phyloP scores from a whole-genome alignment of 2,888 invertebrate species.

The Argynnis bischoffii region DNA sequence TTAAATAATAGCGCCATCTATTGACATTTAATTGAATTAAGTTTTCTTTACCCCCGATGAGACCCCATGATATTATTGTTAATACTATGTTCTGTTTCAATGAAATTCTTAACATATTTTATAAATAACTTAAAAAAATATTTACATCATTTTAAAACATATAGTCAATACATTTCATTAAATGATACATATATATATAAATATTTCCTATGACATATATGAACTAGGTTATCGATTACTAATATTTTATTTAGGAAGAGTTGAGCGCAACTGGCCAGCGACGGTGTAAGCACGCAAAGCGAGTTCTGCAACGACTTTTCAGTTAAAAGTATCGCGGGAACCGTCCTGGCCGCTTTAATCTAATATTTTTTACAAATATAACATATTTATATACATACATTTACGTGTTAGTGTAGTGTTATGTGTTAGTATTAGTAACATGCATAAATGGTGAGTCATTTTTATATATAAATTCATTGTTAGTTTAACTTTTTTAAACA shows the following conservation, averaged over 20 bases:
- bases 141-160: too few species aligned
- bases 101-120: too few species aligned
- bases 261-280: slow-evolving; percentile 58
- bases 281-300: slow-evolving; percentile 72
- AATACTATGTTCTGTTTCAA: too few species aligned
- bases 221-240: slow-evolving; percentile 16
- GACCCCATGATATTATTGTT: too few species aligned
- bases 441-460: slow-evolving; percentile 16
- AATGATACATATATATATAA: slow-evolving; percentile 1
- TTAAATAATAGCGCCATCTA: too few species aligned
- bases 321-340: slow-evolving; percentile 69
- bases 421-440: slow-evolving; percentile 20
- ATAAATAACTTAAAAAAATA: too few species aligned
- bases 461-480: too few species aligned
- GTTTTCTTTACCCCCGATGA: too few species aligned
- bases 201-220: not conserved
- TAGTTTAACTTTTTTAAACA: too few species aligned
- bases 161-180: too few species aligned
- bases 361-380: slow-evolving; percentile 22
- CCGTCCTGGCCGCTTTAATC: slow-evolving; percentile 59
- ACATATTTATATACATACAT: slow-evolving; percentile 1
- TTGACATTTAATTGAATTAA: too few species aligned
- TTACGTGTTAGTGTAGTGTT: slow-evolving; percentile 36
- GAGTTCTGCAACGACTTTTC: slow-evolving; percentile 69
- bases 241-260: slow-evolving; percentile 47